Evolutionary conservation across 1,140 invertebrate species (phyloP).

Genomic region (Ostrea denselamellosa): DNA sequence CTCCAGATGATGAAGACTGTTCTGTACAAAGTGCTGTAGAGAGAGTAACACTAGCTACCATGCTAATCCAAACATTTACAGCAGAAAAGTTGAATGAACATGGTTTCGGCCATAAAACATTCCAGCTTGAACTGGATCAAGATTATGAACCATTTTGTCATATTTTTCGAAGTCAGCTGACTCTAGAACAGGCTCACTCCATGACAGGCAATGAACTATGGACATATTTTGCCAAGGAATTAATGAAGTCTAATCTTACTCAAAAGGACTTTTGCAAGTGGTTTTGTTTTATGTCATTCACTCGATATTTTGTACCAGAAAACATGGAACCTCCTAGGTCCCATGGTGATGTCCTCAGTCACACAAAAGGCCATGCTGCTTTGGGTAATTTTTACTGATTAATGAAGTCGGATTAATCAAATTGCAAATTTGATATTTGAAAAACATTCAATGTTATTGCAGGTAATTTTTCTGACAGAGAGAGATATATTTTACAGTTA

Average conservation of each 20-base stretch:
- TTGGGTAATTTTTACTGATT: slow-evolving; percentile 83
- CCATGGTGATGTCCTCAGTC: slow-evolving; percentile 86
- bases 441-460: too few relatives aligned
- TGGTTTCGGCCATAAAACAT: slow-evolving; percentile 89
- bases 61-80: slow-evolving; percentile 90
- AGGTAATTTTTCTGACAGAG: too few relatives aligned
- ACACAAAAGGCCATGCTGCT: slow-evolving; percentile 90
- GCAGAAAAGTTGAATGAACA: slow-evolving; percentile 93
- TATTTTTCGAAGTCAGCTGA: slow-evolving; percentile 85
- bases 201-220: slow-evolving; percentile 90
- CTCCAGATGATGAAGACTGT: slow-evolving; percentile 84
- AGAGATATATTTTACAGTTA: too few relatives aligned
- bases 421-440: too few relatives aligned
- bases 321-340: slow-evolving; percentile 78
- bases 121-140: slow-evolving; percentile 84
- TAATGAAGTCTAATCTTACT: slow-evolving; percentile 83
- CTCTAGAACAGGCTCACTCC: slow-evolving; percentile 85
- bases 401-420: too few relatives aligned
- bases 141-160: slow-evolving; percentile 80
- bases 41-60: slow-evolving; percentile 88
- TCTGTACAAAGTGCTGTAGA: slow-evolving; percentile 87
- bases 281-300: slow-evolving; percentile 93
- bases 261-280: slow-evolving; percentile 88
- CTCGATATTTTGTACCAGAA: slow-evolving; percentile 85
- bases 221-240: slow-evolving; percentile 88